A percentile compares a stretch with the other conserved stretches of the same genome.
Evolutionary conservation across 2,113 vertebrate species (phyloP).

Genomic region (Colinus virginianus): DNA sequence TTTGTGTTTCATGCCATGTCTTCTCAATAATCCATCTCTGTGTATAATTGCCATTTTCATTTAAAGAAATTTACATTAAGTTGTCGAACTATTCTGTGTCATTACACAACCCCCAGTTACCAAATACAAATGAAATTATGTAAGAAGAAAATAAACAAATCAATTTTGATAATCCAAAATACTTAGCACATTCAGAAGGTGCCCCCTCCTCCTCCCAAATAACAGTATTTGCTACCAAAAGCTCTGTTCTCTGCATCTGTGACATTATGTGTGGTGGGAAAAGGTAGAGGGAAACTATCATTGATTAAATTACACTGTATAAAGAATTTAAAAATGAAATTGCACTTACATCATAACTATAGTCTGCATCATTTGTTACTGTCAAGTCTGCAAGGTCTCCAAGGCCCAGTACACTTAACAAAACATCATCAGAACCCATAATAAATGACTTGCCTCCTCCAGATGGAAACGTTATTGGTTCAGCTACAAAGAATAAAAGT

Average conservation of each 20-base stretch:
- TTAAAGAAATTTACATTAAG: background rate
- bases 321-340: conserved; percentile 80
- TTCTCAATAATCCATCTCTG: background rate
- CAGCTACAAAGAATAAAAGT: conserved; percentile 86
- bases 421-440: conserved; percentile 93
- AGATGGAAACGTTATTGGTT: conserved; percentile 93
- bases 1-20: background rate
- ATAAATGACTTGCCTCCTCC: conserved; percentile 97
- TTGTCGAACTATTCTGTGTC: background rate
- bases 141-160: background rate
- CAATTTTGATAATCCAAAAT: background rate
- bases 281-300: conserved; percentile 14
- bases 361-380: conserved; percentile 97
- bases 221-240: conserved; percentile 1
- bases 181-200: background rate
- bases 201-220: background rate
- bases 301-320: conserved; percentile 56
- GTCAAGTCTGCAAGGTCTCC: conserved; percentile 98
- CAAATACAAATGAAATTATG: background rate
- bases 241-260: background rate
- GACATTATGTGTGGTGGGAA: conserved; percentile 3
- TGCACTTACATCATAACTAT: conserved; percentile 96
- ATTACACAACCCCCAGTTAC: background rate
- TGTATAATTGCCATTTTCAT: background rate
- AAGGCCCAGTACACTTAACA: conserved; percentile 96